Evolutionary conservation across 1,140 invertebrate species (phyloP).

Genomic region (Plectrocnemia conspersa): DNA sequence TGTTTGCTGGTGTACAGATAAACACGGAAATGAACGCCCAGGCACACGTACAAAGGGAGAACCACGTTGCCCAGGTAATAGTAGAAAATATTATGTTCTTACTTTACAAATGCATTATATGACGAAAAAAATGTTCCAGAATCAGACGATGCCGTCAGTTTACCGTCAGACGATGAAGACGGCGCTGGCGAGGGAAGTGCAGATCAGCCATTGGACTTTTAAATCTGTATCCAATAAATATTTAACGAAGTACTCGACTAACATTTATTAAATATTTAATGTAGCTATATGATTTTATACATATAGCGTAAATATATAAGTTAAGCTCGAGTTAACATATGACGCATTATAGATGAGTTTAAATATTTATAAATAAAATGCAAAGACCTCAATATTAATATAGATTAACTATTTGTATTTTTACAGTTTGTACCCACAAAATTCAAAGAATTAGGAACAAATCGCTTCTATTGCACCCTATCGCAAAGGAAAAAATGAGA

Average conservation of each 20-base stretch:
- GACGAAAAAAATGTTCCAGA: slow-evolving; percentile 34
- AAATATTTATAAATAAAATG: slow-evolving; percentile 9
- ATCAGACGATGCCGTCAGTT: slow-evolving; percentile 56
- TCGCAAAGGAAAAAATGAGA: slow-evolving; percentile 27
- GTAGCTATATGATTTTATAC: slow-evolving; percentile 2
- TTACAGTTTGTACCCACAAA: slow-evolving; percentile 36
- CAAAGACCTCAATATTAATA: slow-evolving; percentile 31
- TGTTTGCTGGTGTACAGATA: slow-evolving; percentile 91
- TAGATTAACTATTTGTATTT: slow-evolving; percentile 36
- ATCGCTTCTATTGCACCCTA: slow-evolving; percentile 36
- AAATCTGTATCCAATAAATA: slow-evolving; percentile 39
- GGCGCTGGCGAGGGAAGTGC: slow-evolving; percentile 71
- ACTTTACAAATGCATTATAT: not conserved
- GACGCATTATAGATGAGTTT: too few relatives aligned
- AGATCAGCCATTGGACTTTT: slow-evolving; percentile 73
- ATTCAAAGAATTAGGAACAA: slow-evolving; percentile 34
- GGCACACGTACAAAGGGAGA: slow-evolving; percentile 78
- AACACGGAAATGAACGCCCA: slow-evolving; percentile 83
- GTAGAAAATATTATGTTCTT: not conserved
- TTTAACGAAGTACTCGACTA: slow-evolving; percentile 14
- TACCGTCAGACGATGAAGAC: slow-evolving; percentile 61
- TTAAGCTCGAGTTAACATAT: not conserved
- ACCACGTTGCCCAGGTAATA: slow-evolving; percentile 77
- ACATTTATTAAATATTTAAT: not conserved
- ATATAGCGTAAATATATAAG: slow-evolving; percentile 11